Evolutionary conservation across 2,113 vertebrate species (phyloP), one percentile per base, ranked within the genome.

Genomic region (Cyanistes caeruleus): DNA sequence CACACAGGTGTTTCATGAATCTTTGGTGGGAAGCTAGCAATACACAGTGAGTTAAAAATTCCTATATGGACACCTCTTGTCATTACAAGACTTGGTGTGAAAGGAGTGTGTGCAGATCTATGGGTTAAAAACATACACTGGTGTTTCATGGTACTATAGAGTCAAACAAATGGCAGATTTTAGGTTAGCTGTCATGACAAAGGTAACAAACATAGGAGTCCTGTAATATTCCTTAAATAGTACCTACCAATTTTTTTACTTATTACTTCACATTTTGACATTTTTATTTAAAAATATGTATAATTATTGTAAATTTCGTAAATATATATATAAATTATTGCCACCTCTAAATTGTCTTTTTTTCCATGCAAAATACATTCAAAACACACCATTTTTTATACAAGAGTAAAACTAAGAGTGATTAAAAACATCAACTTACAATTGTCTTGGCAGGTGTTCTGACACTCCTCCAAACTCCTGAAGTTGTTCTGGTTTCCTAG

Each of bases 401-500:
- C 10, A 68, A 68, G 37, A 67, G 9, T 56, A 69, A 27, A 51
- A 48, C 31, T 5, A 23, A 59, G 14, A 55, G 33, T 39, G 78
- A 69, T 7, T 5, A 35, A 73, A 52, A 53, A 16, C 30, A 62
- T 25, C 31, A 49, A 93, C 98, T 95, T 95, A 99, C 99, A 77
- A 88, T 90, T 41, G 27, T 88, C 94, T 62, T 97, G 96, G 91
- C 99, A 99, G 81, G 89, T 98, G 8, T 41, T 69, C 91, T 97
- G 97, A 94, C 99, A 99, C 35, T 98, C 97, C 30, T 97, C 96
- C 94, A 98, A 52, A 27, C 90, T 98, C 68, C 56, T 91, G 95
- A 99, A 99, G 94, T 99, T 99, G 97, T 99, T 99, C 83, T 96
- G 97, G 72, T 99, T 99, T 81, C 99, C 99, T 5, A 99, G 98